Evolutionary conservation across 2,797 vertebrate species (phyloP), one percentile per base, ranked within the genome.

Genomic region (Hydrophis major): DNA sequence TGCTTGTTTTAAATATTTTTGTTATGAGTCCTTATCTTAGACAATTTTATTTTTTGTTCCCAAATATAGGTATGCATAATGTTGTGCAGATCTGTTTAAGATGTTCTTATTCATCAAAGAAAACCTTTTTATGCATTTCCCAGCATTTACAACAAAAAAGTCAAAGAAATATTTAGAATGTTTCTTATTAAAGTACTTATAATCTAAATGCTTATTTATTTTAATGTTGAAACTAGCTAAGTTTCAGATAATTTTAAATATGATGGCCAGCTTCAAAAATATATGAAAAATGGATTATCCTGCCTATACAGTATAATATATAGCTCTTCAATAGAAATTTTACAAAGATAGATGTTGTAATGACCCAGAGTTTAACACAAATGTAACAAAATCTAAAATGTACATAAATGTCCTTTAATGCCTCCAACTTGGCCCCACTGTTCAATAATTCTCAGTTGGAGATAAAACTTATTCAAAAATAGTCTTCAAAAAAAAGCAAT

Each of bases 181-280:
- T 25, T 95, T 94, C 50, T 92, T 89, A 89, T 93, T 78, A 92
- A 95, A 92, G 22, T 86, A 90, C 89, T 89, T 22, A n/a, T 91
- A 94, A 94, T 28, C 66, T 94, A 57, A 66, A 37, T 89, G 60
- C 90, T 91, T 92, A 93, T 88, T 93, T 95, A 86, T 56, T 90
- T 90, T 50, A 55, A 59, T 69, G 42, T 28, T 25, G 25, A 27
- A 87, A 55, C 14, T 78, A 89, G 18, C 53, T 91, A 28, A 94
- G 93, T 95, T 55, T 55, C 53, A 55, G 53, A 55, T 55, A 55
- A 69, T 32, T 20, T 66, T 92, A 37, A 5, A 89, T 50, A 28
- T 74, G 86, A 28, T 47, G 42, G 18, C 20, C 89, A 89, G 8
- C 59, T 91, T 55, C 14, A 90, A 93, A 37, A 22, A 94, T 87